A percentile compares a stretch with the other conserved stretches of the same genome.
phyloP scores from a whole-genome alignment of 2,113 vertebrate genomes.

The Brachyistius frenatus region DNA sequence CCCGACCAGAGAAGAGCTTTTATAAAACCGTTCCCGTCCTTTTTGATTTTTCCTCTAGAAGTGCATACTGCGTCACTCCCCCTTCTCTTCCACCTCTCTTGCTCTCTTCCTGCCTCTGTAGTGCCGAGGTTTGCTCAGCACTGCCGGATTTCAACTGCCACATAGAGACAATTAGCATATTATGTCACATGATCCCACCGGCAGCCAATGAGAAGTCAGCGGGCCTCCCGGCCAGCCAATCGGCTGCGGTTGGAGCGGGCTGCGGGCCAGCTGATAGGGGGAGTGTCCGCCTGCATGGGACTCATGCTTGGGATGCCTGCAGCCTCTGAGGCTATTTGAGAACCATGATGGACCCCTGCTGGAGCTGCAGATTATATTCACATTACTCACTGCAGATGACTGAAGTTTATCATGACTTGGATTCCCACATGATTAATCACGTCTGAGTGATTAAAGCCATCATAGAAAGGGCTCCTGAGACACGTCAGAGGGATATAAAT shows the following conservation, averaged over 20 bases:
- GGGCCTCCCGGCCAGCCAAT: slow-evolving; percentile 53
- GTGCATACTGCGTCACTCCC: slow-evolving; percentile 53
- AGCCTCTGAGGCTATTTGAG: slow-evolving; percentile 60
- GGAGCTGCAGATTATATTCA: slow-evolving; percentile 21
- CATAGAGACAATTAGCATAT: slow-evolving; percentile 70
- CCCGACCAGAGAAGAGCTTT: accelerated
- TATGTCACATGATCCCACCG: slow-evolving; percentile 50
- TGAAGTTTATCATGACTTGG: too few relatives aligned
- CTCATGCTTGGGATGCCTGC: slow-evolving; percentile 33
- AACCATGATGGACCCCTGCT: slow-evolving; percentile 68
- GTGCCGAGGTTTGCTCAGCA: slow-evolving; percentile 23
- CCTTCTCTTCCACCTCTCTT: slow-evolving; percentile 12
- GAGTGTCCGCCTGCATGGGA: slow-evolving; percentile 11
- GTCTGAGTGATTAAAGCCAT: neutral
- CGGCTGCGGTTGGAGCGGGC: neutral
- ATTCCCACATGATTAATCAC: neutral
- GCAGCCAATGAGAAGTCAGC: slow-evolving; percentile 47
- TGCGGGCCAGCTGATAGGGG: slow-evolving; percentile 42
- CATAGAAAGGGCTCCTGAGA: too few relatives aligned
- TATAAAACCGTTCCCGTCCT: neutral
- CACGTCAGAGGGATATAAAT: too few relatives aligned
- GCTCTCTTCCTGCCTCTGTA: slow-evolving; percentile 32
- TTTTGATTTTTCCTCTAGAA: neutral
- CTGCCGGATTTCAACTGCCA: slow-evolving; percentile 67
- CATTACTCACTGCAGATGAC: neutral